Conservation (phyloP, 2,888 invertebrate species). For the Lasioglossum leucozonium region DNA sequence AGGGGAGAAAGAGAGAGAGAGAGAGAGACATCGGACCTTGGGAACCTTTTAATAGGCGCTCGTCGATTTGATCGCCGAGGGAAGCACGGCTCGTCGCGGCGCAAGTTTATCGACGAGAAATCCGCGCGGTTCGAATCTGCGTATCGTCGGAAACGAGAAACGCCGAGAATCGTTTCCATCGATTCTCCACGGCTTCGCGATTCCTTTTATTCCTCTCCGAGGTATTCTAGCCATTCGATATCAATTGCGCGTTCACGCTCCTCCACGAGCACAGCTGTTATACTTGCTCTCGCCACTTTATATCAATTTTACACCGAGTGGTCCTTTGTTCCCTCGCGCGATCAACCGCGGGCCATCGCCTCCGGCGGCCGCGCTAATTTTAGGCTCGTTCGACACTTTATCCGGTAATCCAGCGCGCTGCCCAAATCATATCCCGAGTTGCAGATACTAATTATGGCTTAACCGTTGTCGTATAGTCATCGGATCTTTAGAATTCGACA, state of each 20-base stretch:
- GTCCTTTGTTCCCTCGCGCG: conserved; percentile 10
- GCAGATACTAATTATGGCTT: not conserved
- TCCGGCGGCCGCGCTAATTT: conserved; percentile 24
- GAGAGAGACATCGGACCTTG: not conserved
- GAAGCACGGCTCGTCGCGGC: conserved; percentile 52
- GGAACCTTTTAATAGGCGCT: conserved; percentile 30
- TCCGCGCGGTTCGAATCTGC: conserved; percentile 37
- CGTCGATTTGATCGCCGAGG: conserved; percentile 38
- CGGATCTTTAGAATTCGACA: not conserved
- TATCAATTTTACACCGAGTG: conserved; percentile 32
- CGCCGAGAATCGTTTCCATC: conserved; percentile 31
- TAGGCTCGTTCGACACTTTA: not conserved
- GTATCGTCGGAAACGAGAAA: conserved; percentile 22
- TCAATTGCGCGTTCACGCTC: conserved; percentile 46
- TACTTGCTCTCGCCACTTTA: conserved; percentile 25
- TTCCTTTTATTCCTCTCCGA: conserved; percentile 46
- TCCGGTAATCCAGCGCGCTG: too few species aligned
- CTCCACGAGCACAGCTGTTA: conserved; percentile 6
- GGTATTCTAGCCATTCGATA: conserved; percentile 33
- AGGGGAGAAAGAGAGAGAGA: not conserved
- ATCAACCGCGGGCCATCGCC: not conserved
- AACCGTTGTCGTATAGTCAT: not conserved
- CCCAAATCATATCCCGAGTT: not conserved
- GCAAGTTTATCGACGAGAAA: conserved; percentile 63
- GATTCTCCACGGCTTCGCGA: conserved; percentile 28